A percentile compares a stretch with the other conserved stretches of the same genome.
These are phyloP conservation scores for Otolemur garnettii DNA, from an alignment of 2,113 vertebrate genomes.

Conservation along the genomic window DNA sequence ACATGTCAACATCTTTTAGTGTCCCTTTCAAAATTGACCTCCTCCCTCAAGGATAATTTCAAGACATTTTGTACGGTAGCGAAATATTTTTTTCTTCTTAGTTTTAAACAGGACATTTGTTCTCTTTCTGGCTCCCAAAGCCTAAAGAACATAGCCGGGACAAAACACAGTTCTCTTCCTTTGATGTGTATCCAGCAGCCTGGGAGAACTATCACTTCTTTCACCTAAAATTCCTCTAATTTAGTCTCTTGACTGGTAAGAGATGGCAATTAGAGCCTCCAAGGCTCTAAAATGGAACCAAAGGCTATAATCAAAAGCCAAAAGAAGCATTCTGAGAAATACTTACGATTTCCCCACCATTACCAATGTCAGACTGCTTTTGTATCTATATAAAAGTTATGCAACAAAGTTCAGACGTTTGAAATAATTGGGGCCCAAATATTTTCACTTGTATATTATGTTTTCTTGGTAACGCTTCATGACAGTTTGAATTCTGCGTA, in stretches of 20 bases:
- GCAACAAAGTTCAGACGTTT: neutral
- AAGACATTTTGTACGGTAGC: neutral
- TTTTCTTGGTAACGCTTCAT: neutral
- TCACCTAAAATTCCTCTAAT: conserved; percentile 50
- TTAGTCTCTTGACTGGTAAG: conserved; percentile 16
- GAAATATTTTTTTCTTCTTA: neutral
- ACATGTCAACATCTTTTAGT: neutral
- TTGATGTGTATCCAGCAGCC: conserved; percentile 37
- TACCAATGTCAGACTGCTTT: conserved; percentile 33
- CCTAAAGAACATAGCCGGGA: conserved; percentile 56
- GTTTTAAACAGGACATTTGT: conserved; percentile 52
- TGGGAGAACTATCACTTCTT: conserved; percentile 23
- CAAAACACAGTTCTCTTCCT: conserved; percentile 27
- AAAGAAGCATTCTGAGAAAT: conserved; percentile 1
- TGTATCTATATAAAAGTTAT: neutral
- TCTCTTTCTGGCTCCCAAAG: conserved; percentile 28
- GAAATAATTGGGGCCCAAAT: neutral
- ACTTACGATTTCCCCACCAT: neutral
- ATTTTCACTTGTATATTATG: neutral
- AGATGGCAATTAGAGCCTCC: conserved; percentile 53
- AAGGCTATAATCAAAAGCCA: conserved; percentile 8
- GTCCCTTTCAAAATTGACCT: neutral
- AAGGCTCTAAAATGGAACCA: conserved; percentile 32
- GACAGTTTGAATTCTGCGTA: conserved; percentile 4
- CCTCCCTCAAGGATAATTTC: neutral